Base-by-base conservation (phyloP, 2,888 invertebrate species). In the Metopia argyrocephala region DNA sequence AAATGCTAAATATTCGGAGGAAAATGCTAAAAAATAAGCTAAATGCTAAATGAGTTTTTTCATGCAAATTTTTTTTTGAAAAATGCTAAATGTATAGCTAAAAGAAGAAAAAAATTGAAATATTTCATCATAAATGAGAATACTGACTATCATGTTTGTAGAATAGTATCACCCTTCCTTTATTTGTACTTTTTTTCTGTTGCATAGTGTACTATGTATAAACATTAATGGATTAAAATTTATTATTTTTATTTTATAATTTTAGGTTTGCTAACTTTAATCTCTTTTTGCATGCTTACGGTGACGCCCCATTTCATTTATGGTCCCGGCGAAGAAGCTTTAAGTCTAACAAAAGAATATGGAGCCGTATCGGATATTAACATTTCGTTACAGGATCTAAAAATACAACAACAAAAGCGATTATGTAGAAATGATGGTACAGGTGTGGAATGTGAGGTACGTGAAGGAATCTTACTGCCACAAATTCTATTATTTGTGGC, bases 231-330 rank as follows among this genome's bases (percentile, higher is more conserved):
- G n/a, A n/a, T n/a, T n/a, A n/a, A n/a, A n/a, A 2, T 4, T 38
- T 38, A 9, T 38, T 38, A 1, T 38, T 15, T 38, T 6, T 0
- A 38, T 12, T 3, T 15, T 38, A 12, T 2, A 38, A 38, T 38
- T 79, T 2, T n/a, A 89, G 92, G 92, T 27, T 86, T 92, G 45
- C 89, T 92, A 82, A 91, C 92, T 6, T 91, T 93, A 20, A 93
- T 93, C 0, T 85, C 92, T 5, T 94, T 93, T 86, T 94, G 94
- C 85, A 88, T 94, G 59, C 86, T 94, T 84, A 93, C 93, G 78
- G 93, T 93, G 78, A 86, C 93, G 23, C 94, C 94, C 1, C 94
- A 94, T 86, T 92, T 94, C 76, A 88, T 94, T 3, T 94, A 94
- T 85, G 94, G 94, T 0, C 92, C 94, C 2, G 94, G 94, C 2